Conservation (phyloP, 2,113 vertebrate species). For the Anthoscopus minutus region DNA sequence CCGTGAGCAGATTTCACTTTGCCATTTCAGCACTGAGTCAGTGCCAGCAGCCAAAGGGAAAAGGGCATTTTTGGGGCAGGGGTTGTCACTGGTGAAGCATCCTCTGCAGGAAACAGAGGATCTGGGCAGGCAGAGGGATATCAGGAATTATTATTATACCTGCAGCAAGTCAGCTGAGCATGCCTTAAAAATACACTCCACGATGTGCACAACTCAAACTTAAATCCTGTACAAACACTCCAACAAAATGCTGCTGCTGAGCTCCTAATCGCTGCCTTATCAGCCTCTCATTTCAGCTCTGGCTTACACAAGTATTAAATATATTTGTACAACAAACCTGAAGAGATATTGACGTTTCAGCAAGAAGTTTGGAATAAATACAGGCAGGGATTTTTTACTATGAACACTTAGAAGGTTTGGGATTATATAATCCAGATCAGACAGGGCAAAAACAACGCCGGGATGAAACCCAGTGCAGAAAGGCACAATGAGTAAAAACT, state of each 20-base stretch:
- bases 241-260: background rate
- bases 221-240: background rate
- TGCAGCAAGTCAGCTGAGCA: background rate
- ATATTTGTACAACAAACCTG: background rate
- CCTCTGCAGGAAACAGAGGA: background rate
- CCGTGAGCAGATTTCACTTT: background rate
- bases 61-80: conserved; percentile 11
- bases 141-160: background rate
- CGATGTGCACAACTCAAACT: background rate
- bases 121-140: background rate
- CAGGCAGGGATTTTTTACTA: background rate
- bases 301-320: background rate
- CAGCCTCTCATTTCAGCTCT: background rate
- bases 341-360: background rate
- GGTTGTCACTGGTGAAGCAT: background rate
- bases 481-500: background rate
- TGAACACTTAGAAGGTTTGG: background rate
- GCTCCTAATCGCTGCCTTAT: background rate
- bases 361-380: background rate
- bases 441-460: background rate
- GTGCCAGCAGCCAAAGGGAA: background rate
- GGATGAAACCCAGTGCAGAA: background rate
- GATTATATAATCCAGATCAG: background rate
- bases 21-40: background rate
- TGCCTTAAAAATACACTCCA: background rate